A percentile compares a stretch with the other conserved stretches of the same genome.
These are phyloP conservation scores for Abscondita cerata DNA, from an alignment of 2,888 invertebrate genomes.

Conservation along the genomic window DNA sequence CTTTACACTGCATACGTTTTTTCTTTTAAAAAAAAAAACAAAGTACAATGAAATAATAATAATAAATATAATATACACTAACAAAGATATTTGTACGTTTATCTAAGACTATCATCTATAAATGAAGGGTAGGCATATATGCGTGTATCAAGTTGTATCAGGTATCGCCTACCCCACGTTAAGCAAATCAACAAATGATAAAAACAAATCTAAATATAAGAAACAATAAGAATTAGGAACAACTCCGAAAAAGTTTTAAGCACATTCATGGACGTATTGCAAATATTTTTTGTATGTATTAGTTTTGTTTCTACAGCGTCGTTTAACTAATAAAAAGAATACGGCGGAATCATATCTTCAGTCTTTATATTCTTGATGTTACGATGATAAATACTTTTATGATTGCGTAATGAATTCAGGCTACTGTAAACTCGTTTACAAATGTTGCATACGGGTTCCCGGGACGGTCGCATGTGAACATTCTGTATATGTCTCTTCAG, in stretches of 20 bases:
- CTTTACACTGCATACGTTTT: slow-evolving; percentile 19
- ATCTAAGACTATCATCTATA: slow-evolving; percentile 16
- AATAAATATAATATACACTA: slow-evolving; percentile 19
- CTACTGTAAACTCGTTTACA: slow-evolving; percentile 93
- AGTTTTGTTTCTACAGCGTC: background rate
- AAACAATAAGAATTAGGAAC: slow-evolving; percentile 30
- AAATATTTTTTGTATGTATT: slow-evolving; percentile 12
- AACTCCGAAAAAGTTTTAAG: slow-evolving; percentile 29
- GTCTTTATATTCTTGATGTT: slow-evolving; percentile 77
- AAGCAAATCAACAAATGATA: slow-evolving; percentile 24
- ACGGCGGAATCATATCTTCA: slow-evolving; percentile 57
- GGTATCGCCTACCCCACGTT: slow-evolving; percentile 8
- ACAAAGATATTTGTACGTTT: slow-evolving; percentile 31
- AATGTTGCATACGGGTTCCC: slow-evolving; percentile 91
- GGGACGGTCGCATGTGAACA: slow-evolving; percentile 88
- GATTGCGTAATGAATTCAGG: slow-evolving; percentile 88
- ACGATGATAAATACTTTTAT: slow-evolving; percentile 92
- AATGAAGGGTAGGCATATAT: background rate
- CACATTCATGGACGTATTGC: slow-evolving; percentile 35
- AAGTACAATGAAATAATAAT: slow-evolving; percentile 14
- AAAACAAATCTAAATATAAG: slow-evolving; percentile 17
- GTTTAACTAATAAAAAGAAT: slow-evolving; percentile 56
- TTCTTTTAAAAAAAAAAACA: background rate
- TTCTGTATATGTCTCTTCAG: slow-evolving; percentile 92
- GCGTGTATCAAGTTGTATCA: background rate